Conservation (phyloP, 2,113 vertebrate species). For the Cryptoleucopteryx plumbea region DNA sequence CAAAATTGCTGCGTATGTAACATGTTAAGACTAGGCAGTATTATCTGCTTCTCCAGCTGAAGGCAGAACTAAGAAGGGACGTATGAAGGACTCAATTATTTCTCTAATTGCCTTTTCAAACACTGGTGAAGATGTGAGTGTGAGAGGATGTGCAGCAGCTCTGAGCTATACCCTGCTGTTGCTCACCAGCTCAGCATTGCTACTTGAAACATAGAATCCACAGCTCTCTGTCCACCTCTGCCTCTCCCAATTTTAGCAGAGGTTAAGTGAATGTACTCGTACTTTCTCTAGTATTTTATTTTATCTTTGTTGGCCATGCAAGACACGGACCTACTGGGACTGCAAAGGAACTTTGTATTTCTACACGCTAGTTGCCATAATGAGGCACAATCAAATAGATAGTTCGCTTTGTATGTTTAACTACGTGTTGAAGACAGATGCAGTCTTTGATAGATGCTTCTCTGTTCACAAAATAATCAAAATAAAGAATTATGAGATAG, state of each 20-base stretch:
- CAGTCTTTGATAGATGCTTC: background rate
- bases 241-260: background rate
- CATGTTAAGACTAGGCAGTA: background rate
- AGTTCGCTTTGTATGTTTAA: background rate
- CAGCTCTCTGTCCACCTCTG: background rate
- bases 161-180: background rate
- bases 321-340: background rate
- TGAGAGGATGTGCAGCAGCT: background rate
- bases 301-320: background rate
- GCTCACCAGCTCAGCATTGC: background rate
- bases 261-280: background rate
- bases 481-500: background rate
- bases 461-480: background rate
- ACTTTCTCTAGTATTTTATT: background rate
- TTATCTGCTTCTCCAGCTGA: background rate
- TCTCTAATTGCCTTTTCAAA: background rate
- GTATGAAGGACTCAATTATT: accelerated
- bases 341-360: background rate
- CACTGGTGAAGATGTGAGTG: background rate
- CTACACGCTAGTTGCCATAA: background rate
- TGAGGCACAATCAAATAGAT: background rate
- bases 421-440: background rate
- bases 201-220: background rate
- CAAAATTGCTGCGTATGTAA: background rate
- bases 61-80: background rate